Conservation (phyloP, 2,113 vertebrate genomes). For the Cephalopterus ornatus region DNA sequence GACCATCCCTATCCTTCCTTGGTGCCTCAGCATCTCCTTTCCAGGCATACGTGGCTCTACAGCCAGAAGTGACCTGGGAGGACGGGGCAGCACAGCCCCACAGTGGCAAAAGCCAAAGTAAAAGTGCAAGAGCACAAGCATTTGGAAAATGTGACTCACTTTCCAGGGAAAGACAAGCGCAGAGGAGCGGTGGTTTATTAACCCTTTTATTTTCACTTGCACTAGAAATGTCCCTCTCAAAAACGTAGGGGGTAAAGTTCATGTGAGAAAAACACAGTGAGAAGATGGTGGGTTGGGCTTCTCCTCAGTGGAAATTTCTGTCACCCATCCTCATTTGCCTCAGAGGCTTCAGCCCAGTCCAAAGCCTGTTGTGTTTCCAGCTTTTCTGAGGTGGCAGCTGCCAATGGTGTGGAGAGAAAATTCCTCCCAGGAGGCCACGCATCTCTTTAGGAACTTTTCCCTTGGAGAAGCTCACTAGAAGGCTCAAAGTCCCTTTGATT, state of each 20-base stretch:
- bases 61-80: not conserved
- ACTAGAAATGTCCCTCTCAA: conserved; percentile 14
- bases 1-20: too few species aligned
- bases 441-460: not conserved
- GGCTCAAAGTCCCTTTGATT: not conserved
- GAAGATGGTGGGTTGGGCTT: not conserved
- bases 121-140: not conserved
- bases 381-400: not conserved
- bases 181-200: not conserved
- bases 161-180: not conserved
- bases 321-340: not conserved
- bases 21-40: not conserved
- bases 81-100: not conserved
- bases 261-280: not conserved
- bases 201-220: conserved; percentile 19
- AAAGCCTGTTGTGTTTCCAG: not conserved
- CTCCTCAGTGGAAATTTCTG: not conserved
- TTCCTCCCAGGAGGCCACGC: not conserved
- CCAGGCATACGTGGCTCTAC: not conserved
- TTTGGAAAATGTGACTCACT: not conserved
- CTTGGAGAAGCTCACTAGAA: not conserved
- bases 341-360: not conserved
- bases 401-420: fast-evolving
- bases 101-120: not conserved
- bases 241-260: not conserved